phyloP scores from a whole-genome alignment of 2,888 invertebrate genomes.

The Trichogramma dendrolimi region DNA sequence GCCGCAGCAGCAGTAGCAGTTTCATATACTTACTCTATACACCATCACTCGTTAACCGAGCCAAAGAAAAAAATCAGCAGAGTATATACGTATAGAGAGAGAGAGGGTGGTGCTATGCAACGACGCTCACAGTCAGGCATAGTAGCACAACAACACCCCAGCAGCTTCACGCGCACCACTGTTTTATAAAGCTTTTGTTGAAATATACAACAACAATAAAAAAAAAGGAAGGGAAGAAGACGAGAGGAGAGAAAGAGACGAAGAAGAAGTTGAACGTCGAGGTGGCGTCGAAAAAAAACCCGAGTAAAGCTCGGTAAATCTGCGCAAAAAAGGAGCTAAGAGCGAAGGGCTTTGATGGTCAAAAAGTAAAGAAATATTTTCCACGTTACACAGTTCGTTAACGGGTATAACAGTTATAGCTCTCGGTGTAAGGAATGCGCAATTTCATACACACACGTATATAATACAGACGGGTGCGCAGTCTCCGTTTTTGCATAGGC shows the following conservation, averaged over 20 bases:
- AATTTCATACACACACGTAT: no score
- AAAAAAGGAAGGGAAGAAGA: background rate
- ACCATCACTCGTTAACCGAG: no score
- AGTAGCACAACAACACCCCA: no score
- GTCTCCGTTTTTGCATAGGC: slow-evolving; percentile 25
- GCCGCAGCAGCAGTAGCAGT: background rate
- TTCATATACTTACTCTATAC: no score
- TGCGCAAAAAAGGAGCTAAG: background rate
- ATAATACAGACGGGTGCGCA: slow-evolving; percentile 7
- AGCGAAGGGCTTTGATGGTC: background rate
- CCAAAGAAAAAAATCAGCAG: background rate
- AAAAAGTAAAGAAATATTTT: slow-evolving; percentile 15
- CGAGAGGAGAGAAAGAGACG: background rate
- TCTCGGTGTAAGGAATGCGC: no score
- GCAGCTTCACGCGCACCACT: background rate
- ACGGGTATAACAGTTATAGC: slow-evolving; percentile 1
- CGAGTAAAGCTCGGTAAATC: background rate
- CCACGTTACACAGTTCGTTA: slow-evolving; percentile 24
- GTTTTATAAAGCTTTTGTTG: background rate
- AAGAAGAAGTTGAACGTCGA: background rate
- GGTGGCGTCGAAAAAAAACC: background rate
- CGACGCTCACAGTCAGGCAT: background rate
- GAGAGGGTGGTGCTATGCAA: background rate
- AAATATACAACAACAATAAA: no score
- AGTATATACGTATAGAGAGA: slow-evolving; percentile 1